A percentile compares a stretch with the other conserved stretches of the same genome.
Evolutionary conservation across 2,797 vertebrate species (phyloP).

Genomic region (Dryobates pubescens): DNA sequence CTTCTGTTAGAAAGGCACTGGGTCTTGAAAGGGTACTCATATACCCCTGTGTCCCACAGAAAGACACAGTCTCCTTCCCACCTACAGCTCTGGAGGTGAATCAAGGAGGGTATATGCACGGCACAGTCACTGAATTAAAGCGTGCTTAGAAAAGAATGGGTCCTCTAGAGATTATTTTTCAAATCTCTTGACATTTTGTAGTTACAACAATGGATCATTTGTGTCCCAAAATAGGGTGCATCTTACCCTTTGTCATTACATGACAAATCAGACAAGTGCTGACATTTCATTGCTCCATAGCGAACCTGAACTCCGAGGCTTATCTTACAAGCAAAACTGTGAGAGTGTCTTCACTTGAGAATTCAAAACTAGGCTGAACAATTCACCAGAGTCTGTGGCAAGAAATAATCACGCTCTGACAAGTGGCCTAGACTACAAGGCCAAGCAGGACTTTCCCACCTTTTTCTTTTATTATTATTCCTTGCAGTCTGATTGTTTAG

Average conservation of each 20-base stretch:
- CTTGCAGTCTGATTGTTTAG: not conserved
- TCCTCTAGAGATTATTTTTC: not conserved
- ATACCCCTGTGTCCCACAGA: not conserved
- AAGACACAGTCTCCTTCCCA: not conserved
- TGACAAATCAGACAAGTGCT: not conserved
- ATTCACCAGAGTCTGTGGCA: not conserved
- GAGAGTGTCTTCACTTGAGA: not conserved
- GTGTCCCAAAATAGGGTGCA: not conserved
- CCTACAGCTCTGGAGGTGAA: not conserved
- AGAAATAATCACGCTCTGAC: not conserved
- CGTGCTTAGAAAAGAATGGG: not conserved
- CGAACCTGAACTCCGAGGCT: not conserved
- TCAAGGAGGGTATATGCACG: not conserved
- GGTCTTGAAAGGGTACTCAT: not conserved
- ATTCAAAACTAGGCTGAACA: slow-evolving; percentile 7
- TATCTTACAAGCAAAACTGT: not conserved
- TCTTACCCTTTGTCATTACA: not conserved
- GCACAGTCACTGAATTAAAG: not conserved
- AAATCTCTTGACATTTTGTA: not conserved
- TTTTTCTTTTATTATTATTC: not conserved
- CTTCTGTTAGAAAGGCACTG: not conserved
- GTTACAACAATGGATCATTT: not conserved
- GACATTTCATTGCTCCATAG: not conserved
- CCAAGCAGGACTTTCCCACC: not conserved
- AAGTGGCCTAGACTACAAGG: not conserved